Conservation (phyloP, 2,113 vertebrate species). For the Cyanoderma ruficeps region DNA sequence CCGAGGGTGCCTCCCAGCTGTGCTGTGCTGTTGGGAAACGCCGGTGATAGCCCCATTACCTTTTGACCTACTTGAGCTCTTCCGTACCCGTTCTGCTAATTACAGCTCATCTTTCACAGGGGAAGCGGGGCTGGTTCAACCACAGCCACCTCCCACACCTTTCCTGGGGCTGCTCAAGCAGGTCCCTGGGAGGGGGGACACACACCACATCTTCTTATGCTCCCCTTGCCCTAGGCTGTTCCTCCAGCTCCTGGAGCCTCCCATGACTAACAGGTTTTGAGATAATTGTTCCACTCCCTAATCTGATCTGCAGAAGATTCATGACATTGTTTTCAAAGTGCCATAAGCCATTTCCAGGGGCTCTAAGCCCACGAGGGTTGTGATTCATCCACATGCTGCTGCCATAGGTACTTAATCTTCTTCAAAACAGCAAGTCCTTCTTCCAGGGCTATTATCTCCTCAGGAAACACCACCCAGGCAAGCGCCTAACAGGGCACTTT, state of each 20-base stretch:
- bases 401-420: slow-evolving; percentile 39
- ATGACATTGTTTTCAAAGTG: slow-evolving; percentile 54
- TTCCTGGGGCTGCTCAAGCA: neutral
- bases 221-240: slow-evolving; percentile 53
- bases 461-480: neutral
- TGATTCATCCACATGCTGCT: slow-evolving; percentile 49
- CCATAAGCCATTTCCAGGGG: slow-evolving; percentile 53
- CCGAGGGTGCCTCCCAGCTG: neutral
- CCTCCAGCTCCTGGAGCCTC: slow-evolving; percentile 39
- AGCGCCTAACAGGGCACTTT: neutral
- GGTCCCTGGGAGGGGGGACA: neutral
- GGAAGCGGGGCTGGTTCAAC: neutral
- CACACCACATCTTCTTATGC: neutral
- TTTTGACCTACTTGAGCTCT: slow-evolving; percentile 57
- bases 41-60: slow-evolving; percentile 26
- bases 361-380: slow-evolving; percentile 34
- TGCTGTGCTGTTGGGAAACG: rapidly evolving
- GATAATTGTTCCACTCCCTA: slow-evolving; percentile 67
- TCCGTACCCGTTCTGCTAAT: slow-evolving; percentile 12
- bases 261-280: slow-evolving; percentile 70
- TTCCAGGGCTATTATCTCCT: slow-evolving; percentile 12
- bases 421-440: slow-evolving; percentile 44
- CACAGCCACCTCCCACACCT: slow-evolving; percentile 3
- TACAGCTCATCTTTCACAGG: neutral
- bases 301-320: slow-evolving; percentile 55